phyloP scores from a whole-genome alignment of 2,113 vertebrate genomes.

The Bujurquina vittata region DNA sequence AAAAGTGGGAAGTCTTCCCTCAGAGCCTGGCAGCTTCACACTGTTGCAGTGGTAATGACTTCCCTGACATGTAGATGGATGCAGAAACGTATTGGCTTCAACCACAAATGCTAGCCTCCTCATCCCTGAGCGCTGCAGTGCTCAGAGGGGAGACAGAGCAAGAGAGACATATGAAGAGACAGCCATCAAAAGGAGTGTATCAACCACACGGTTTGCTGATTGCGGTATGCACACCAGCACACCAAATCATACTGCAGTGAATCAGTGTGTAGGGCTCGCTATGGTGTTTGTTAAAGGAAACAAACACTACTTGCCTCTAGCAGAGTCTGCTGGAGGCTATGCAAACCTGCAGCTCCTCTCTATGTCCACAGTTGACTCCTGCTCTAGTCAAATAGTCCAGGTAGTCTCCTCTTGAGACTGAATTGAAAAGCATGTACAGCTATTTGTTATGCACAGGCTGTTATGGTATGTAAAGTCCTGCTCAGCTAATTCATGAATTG shows the following conservation, averaged over 20 bases:
- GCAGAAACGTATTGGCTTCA: constrained; percentile 18
- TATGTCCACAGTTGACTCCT: constrained; percentile 47
- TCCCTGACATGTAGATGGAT: constrained; percentile 35
- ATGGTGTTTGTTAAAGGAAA: constrained; percentile 62
- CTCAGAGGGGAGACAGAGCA: constrained; percentile 23
- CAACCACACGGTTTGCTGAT: constrained; percentile 54
- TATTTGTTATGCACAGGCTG: constrained; percentile 30
- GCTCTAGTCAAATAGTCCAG: constrained; percentile 52
- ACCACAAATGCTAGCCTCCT: constrained; percentile 1
- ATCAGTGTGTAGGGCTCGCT: constrained; percentile 47
- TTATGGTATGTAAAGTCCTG: not conserved
- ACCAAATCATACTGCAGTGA: constrained; percentile 47
- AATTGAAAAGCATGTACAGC: constrained; percentile 31
- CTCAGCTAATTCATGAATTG: not conserved
- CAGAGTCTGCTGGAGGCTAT: constrained; percentile 59
- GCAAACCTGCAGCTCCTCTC: constrained; percentile 38
- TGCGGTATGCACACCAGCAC: constrained; percentile 39
- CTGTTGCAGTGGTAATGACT: constrained; percentile 41
- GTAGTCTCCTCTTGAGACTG: not conserved
- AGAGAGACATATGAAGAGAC: constrained; percentile 34
- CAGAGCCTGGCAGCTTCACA: constrained; percentile 12
- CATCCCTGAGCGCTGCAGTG: constrained; percentile 31
- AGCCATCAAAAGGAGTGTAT: constrained; percentile 51
- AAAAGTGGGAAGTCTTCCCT: constrained; percentile 1
- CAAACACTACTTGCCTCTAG: constrained; percentile 60